Evolutionary conservation across 2,888 invertebrate genomes (phyloP).

Genomic region (Corythucha ciliata): DNA sequence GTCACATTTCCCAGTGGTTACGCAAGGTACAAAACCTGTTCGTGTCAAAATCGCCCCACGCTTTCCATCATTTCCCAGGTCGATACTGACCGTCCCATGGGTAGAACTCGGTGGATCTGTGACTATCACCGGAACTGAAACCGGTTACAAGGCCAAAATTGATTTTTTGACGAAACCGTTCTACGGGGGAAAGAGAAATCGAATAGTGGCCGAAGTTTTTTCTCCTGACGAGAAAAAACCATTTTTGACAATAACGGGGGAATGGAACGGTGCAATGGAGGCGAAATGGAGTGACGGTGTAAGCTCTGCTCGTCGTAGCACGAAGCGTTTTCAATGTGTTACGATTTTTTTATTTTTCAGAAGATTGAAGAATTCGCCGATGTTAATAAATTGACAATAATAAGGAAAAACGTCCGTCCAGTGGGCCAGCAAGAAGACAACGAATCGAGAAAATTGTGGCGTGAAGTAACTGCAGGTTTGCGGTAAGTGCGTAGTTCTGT

Average conservation of each 20-base stretch:
- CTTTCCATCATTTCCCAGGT: constrained; percentile 21
- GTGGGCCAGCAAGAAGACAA: constrained; percentile 71
- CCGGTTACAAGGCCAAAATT: constrained; percentile 82
- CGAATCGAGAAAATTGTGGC: constrained; percentile 93
- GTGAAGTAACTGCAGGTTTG: constrained; percentile 93
- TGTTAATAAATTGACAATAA: constrained; percentile 70
- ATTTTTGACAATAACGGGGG: constrained; percentile 82
- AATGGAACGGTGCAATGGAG: constrained; percentile 96
- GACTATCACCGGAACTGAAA: constrained; percentile 81
- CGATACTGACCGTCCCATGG: constrained; percentile 85
- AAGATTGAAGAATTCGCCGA: constrained; percentile 62
- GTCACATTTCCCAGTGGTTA: constrained; percentile 98
- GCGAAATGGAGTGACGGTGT: constrained; percentile 69
- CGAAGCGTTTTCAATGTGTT: background rate
- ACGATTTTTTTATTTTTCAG: constrained; percentile 16
- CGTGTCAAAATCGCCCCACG: background rate
- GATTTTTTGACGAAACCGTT: constrained; percentile 98
- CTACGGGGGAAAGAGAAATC: constrained; percentile 92
- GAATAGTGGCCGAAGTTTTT: constrained; percentile 71
- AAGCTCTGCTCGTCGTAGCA: constrained; percentile 22
- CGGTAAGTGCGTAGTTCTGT: constrained; percentile 41
- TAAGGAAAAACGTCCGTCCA: constrained; percentile 82
- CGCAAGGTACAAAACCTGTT: constrained; percentile 46
- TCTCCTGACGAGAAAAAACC: constrained; percentile 80
- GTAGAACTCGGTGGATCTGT: constrained; percentile 94